Base-by-base conservation (phyloP, 1,140 invertebrate species). In the Ericerus pela region DNA sequence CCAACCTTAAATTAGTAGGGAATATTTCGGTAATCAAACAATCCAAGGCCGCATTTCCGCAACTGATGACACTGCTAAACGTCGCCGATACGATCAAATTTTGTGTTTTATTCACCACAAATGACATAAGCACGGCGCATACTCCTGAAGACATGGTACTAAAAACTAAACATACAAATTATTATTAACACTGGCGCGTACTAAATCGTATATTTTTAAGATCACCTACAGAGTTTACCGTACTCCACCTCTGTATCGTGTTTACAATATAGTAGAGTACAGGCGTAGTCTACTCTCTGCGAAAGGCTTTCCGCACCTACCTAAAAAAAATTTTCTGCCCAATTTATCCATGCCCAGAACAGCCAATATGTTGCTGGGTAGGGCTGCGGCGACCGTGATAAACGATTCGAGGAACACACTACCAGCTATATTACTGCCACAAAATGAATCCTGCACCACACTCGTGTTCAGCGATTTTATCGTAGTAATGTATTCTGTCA, bases 11-110 rank as follows among this genome's bases (percentile, higher is more conserved):
- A 72, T 85, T 83, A 28, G 85, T 89, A n/a, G 85, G 85, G 67
- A 89, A 89, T 58, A 89, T 84, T 73, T 89, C 85, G 24, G 85
- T 88, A 64, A 88, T 88, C 57, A 90, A 76, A 70, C 86, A 89
- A 71, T 89, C 86, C 18, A 91, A 72, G 1, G 85, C 85, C 12
- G 86, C 86, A 69, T 89, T 89, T 52, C 85, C 86, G 68, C 86
- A 88, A 54, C 85, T 88, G 58, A 88, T 89, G 38, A 88, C 85
- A 38, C 84, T 83, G 62, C 85, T 88, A 68, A 90, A 90, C 60
- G 88, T 74, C 26, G 86, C 86, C 59, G 84, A 86, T 41, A 88
- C 83, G 38, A 85, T 75, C 37, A 90, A 72, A 70, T 90, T 89
- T 63, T 87, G 84, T 12, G 76, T 74, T 64, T 85, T 84, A 69